Evolutionary conservation across 2,113 vertebrate genomes (phyloP).

Genomic region (Phaetusa simplex): DNA sequence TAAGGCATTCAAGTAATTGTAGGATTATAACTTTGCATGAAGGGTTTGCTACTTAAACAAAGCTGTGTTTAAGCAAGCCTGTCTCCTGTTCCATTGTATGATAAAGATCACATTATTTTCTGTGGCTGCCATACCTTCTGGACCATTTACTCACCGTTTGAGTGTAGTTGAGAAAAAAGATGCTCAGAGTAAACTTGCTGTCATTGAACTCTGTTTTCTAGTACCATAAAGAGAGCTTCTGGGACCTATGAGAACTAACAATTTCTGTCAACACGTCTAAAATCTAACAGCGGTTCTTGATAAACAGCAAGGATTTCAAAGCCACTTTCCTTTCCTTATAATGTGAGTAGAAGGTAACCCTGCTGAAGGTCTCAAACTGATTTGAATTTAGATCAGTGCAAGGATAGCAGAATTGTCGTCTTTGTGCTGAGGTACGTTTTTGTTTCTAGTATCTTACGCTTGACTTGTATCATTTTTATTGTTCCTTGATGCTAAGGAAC

Average conservation of each 20-base stretch:
- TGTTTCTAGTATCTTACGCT: neutral
- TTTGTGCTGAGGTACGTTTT: neutral
- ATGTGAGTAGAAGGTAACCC: neutral
- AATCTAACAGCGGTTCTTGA: neutral
- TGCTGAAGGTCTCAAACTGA: neutral
- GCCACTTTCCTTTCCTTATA: neutral
- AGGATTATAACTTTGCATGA: neutral
- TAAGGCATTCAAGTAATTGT: neutral
- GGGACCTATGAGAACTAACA: neutral
- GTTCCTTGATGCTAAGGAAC: neutral
- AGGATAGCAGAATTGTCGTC: neutral
- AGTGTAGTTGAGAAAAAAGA: neutral
- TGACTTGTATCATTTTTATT: neutral
- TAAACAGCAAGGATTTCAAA: neutral
- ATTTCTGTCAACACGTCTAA: neutral
- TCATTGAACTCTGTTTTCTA: neutral
- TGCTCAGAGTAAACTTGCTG: neutral
- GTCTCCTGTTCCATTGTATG: neutral
- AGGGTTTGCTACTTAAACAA: neutral
- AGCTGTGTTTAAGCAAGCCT: neutral
- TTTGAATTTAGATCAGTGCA: neutral
- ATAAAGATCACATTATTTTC: neutral
- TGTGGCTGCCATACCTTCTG: neutral
- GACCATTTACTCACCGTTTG: neutral
- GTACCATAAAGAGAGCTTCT: neutral